phyloP scores from a whole-genome alignment of 2,797 vertebrate species.

The Cheracebus regulus region DNA sequence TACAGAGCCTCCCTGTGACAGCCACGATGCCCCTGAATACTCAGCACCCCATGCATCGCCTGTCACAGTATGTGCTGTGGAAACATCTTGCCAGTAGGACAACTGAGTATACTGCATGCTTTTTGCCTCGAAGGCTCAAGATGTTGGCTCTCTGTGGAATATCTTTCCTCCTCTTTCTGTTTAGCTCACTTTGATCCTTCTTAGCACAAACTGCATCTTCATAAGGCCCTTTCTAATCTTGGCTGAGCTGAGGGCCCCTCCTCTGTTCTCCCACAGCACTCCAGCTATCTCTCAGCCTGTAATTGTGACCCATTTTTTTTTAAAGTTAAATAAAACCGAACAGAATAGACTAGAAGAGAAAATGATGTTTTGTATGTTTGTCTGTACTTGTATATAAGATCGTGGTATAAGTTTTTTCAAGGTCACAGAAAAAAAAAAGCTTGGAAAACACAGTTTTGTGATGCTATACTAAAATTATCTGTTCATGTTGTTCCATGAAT shows the following conservation, averaged over 20 bases:
- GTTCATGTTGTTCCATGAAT: background rate
- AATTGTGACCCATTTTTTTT: background rate
- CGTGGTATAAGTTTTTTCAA: background rate
- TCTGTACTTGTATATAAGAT: background rate
- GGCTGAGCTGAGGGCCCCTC: background rate
- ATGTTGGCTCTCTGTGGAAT: background rate
- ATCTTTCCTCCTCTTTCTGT: background rate
- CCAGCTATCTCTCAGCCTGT: background rate
- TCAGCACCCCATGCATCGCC: accelerated
- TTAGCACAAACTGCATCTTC: background rate
- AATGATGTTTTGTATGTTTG: background rate
- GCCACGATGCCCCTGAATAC: background rate
- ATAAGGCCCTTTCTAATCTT: background rate
- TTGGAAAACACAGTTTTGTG: background rate
- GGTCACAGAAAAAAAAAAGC: background rate
- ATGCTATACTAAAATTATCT: background rate
- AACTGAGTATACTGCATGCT: accelerated
- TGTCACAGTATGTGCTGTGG: background rate
- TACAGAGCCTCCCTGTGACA: accelerated
- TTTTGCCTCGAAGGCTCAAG: background rate
- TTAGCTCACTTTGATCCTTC: background rate
- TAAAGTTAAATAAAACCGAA: background rate
- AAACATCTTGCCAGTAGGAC: background rate
- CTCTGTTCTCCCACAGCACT: background rate
- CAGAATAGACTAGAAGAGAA: background rate